Percentiles rank a stretch among this genome's conserved stretches.
phyloP scores from a whole-genome alignment of 2,888 invertebrate genomes.

The Dasysyrphus tricinctus region DNA sequence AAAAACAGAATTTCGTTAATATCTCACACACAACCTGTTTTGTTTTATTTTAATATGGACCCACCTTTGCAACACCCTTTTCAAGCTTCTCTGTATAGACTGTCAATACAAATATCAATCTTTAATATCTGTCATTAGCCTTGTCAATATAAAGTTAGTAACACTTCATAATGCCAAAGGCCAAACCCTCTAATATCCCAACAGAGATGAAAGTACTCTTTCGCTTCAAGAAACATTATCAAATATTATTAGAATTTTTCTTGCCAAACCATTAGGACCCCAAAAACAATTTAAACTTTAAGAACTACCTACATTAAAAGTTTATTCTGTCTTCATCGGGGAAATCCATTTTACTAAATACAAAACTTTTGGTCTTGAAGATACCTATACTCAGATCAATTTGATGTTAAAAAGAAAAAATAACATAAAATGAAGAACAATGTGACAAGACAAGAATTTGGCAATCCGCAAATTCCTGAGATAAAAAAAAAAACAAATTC shows the following conservation, averaged over 20 bases:
- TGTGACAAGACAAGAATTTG: slow-evolving; percentile 26
- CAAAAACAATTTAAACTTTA: neutral
- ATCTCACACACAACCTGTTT: too few relatives aligned
- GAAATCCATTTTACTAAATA: slow-evolving; percentile 17
- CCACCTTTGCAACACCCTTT: too few relatives aligned
- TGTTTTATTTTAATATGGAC: too few relatives aligned
- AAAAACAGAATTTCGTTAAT: too few relatives aligned
- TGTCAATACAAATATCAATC: too few relatives aligned
- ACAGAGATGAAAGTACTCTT: too few relatives aligned
- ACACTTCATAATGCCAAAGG: too few relatives aligned
- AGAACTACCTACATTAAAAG: slow-evolving; percentile 8
- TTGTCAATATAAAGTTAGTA: too few relatives aligned
- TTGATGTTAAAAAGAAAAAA: neutral
- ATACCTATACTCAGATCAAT: slow-evolving; percentile 23
- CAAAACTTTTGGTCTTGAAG: slow-evolving; percentile 18
- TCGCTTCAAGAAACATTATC: neutral
- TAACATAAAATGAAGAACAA: slow-evolving; percentile 2
- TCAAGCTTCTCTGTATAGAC: too few relatives aligned
- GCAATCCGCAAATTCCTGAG: slow-evolving; percentile 13
- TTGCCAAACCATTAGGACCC: neutral
- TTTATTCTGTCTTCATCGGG: slow-evolving; percentile 3
- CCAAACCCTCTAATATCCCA: too few relatives aligned
- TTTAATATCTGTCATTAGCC: too few relatives aligned
- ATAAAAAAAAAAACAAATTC: neutral
- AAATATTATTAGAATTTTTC: neutral